Base-by-base conservation (phyloP, 2,113 vertebrate genomes). In the Tringa solitaria region DNA sequence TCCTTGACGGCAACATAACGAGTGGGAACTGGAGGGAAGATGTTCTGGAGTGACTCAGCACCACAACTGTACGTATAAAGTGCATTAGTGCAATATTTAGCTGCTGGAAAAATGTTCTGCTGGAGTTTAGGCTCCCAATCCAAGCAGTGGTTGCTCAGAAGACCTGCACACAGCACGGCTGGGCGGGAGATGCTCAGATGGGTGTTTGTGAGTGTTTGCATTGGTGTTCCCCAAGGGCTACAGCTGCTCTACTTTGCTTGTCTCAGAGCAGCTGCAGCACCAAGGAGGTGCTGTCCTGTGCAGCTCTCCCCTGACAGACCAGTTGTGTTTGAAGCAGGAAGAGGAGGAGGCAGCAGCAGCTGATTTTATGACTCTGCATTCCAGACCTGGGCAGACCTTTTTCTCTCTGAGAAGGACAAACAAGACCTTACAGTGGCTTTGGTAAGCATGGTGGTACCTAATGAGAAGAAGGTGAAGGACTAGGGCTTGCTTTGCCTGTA, bases 41-140 rank as follows among this genome's bases (percentile, higher is more conserved):
- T 30, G 30, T 53, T 73, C 41, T 32, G 64, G 80, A 53, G 53
- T 93, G 84, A 89, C 57, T 81, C 74, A 91, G 88, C 84, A 73
- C 33, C 43, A 11, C 0, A 5, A 27, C 53, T 75, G 37, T 39
- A 9, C 0, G 4, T 61, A 30, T 35, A 33, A 73, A 81, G 51
- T 61, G 51, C 67, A 39, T 79, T 57, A 60, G 19, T 56, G 33
- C 46, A 78, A 28, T 63, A 53, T 41, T 84, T 39, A 61, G 41
- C 41, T 1, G 2, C 39, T 51, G 79, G 64, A 35, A 33, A 41
- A 48, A 39, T 10, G n/a, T 46, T 28, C 41, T 45, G 8, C 9
- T 63, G n/a, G 48, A 37, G 6, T 86, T 73, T 16, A 37, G 19
- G 48, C 45, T 93, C 56, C 77, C 48, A 74, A 3, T 14, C 43